Conservation (phyloP, 2,888 invertebrate species). For the Eupithecia dodoneata region DNA sequence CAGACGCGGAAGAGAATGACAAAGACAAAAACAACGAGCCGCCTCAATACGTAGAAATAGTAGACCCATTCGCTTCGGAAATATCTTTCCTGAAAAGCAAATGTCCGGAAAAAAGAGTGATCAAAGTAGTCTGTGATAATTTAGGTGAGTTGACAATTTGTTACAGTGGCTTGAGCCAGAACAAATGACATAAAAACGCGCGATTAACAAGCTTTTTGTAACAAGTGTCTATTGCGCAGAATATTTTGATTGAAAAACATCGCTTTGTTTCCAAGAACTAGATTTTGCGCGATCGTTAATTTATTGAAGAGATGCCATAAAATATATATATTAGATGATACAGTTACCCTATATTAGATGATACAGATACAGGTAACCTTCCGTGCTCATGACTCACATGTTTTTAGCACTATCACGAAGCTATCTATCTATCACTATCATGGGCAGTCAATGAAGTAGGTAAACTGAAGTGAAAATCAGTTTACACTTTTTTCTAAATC, state of each 20-base stretch:
- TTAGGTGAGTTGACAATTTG: conserved; percentile 83
- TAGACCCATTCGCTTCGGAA: conserved; percentile 91
- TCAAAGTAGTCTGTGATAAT: conserved; percentile 91
- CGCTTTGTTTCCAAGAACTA: not conserved
- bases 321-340: not conserved
- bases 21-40: conserved; percentile 68
- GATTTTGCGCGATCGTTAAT: not conserved
- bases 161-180: not conserved
- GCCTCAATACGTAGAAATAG: conserved; percentile 90
- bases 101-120: conserved; percentile 90
- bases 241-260: not conserved
- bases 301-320: not conserved
- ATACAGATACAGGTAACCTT: not conserved
- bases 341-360: not conserved
- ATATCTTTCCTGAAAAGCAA: conserved; percentile 91
- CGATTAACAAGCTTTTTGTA: not conserved
- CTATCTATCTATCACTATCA: too few relatives aligned
- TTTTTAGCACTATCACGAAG: not conserved
- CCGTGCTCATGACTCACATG: not conserved
- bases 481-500: not conserved
- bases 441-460: not conserved
- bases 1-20: conserved; percentile 85
- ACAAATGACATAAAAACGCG: not conserved
- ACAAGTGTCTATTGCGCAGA: not conserved
- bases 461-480: not conserved